Evolutionary conservation across 2,113 vertebrate species (phyloP), one percentile per base, ranked within the genome.

Genomic region (Pelusios castaneus): DNA sequence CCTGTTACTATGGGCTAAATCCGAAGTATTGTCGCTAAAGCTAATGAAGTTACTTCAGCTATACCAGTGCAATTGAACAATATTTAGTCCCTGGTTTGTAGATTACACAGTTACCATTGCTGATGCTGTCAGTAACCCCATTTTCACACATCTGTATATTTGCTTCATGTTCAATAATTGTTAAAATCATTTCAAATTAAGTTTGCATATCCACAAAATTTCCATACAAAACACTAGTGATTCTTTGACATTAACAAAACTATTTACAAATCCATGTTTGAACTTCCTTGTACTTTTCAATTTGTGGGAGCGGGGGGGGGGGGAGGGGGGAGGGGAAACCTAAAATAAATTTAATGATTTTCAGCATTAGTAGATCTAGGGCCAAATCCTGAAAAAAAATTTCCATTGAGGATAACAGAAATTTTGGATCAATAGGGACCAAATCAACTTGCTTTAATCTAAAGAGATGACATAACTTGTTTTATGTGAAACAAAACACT

Each of bases 41-140:
- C 82, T 70, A 60, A 52, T 1, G 29, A 2, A 84, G 81, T 54
- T 77, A 45, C 80, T 43, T 21, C 41, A 84, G 13, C 47, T 41
- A 13, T 51, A 11, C 43, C 0, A 3, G 16, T 17, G 38, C 29
- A 56, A 24, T 27, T 5, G 67, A 54, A 51, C 56, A 79, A n/a
- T 49, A 1, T 34, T 83, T 10, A n/a, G 38, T 25, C 85, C 24
- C 34, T 3, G 21, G 4, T 17, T 10, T 63, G 45, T 80, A 89
- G 76, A 84, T 84, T 14, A 79, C 52, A 88, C n/a, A 87, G 82
- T 47, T 43, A 25, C 75, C 34, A 11, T 5, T 55, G 55, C 14
- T 55, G 45, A 88, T 0, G 0, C n/a, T 27, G n/a, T 38, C 82
- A 84, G 73, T 2, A 0, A 12, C 52, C 63, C 56, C 52, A 31